Percentiles rank a stretch among this genome's conserved stretches.
Conservation (phyloP, 2,888 invertebrate genomes). For the Chymomyza caudatula region DNA sequence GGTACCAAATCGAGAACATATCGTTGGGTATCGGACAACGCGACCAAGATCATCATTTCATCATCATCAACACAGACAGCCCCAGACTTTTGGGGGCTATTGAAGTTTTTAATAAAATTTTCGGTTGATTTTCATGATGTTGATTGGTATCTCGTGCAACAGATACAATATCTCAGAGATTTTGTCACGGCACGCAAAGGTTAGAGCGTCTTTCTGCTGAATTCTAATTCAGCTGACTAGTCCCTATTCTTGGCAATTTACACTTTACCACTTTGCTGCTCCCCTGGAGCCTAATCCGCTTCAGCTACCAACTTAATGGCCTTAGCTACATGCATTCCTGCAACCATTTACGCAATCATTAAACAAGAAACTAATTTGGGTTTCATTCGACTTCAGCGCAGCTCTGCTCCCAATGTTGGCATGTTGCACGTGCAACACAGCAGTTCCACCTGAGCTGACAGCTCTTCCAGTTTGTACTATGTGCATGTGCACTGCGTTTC, state of each 20-base stretch:
- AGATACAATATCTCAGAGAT: neutral
- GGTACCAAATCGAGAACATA: conserved; percentile 20
- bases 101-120: conserved; percentile 67
- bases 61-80: conserved; percentile 19
- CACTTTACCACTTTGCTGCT: neutral
- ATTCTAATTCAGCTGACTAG: neutral
- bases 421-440: conserved; percentile 61
- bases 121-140: conserved; percentile 57
- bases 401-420: conserved; percentile 45
- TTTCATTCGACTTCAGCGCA: neutral
- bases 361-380: conserved; percentile 65
- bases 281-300: neutral
- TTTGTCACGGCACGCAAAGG: conserved; percentile 65
- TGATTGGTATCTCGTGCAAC: conserved; percentile 59
- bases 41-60: conserved; percentile 53
- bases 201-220: neutral
- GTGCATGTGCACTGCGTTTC: neutral
- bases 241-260: neutral
- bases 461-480: conserved; percentile 7
- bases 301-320: conserved; percentile 48
- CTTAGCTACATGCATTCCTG: conserved; percentile 61
- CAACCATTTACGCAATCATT: conserved; percentile 71
- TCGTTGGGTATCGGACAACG: conserved; percentile 19
- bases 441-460: conserved; percentile 29
- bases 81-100: conserved; percentile 29